phyloP scores from a whole-genome alignment of 2,888 invertebrate species.

The Parnassius mnemosyne region DNA sequence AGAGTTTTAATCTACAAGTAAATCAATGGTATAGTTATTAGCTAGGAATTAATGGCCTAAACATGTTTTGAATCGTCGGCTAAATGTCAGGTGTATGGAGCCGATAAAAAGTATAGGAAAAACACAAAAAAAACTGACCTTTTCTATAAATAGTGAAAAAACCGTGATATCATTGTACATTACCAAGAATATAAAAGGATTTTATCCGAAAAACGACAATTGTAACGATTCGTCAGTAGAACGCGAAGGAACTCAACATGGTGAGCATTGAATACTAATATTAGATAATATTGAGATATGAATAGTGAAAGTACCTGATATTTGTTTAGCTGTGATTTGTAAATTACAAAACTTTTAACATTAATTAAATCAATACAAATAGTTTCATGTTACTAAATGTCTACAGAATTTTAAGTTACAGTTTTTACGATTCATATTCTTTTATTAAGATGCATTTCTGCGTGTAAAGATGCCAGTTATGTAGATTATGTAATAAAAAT shows the following conservation, averaged over 20 bases:
- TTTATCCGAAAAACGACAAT: slow-evolving; percentile 17
- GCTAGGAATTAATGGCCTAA: slow-evolving; percentile 26
- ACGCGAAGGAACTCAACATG: slow-evolving; percentile 25
- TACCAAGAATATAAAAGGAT: slow-evolving; percentile 25
- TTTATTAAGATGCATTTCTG: too few species aligned
- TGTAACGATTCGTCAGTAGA: slow-evolving; percentile 17
- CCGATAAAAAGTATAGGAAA: slow-evolving; percentile 34
- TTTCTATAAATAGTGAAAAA: slow-evolving; percentile 29
- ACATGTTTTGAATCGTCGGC: slow-evolving; percentile 27
- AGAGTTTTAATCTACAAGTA: slow-evolving; percentile 4
- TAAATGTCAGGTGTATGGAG: slow-evolving; percentile 42
- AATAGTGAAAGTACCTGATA: too few species aligned
- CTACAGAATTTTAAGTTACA: too few species aligned
- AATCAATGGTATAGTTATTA: slow-evolving; percentile 9
- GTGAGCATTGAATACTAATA: slow-evolving; percentile 9
- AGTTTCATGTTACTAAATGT: too few species aligned
- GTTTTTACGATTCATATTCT: too few species aligned
- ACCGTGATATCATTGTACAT: slow-evolving; percentile 13
- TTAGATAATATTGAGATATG: too few species aligned
- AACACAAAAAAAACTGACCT: slow-evolving; percentile 38
- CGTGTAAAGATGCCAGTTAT: too few species aligned
- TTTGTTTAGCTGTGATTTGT: too few species aligned
- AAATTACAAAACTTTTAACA: too few species aligned
- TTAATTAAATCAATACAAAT: too few species aligned
- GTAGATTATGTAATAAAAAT: too few species aligned